Conservation (phyloP, 2,888 invertebrate genomes). For the Hoplodrina ambigua region DNA sequence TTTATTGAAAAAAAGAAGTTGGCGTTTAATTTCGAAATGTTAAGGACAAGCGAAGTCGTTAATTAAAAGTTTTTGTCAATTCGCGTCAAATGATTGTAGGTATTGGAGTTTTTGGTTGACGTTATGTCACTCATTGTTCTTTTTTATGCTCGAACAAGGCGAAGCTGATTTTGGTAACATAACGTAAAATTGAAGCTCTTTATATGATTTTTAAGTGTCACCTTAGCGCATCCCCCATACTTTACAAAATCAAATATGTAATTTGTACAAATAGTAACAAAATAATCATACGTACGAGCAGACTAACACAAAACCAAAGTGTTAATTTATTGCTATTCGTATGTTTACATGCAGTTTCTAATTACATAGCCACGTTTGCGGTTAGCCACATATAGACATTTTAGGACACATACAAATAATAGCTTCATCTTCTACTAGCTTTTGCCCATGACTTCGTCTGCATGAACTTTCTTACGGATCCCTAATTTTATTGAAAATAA, state of each 20-base stretch:
- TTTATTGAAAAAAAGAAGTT: constrained; percentile 15
- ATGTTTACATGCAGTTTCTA: background rate
- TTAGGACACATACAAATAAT: background rate
- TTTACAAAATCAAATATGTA: no score
- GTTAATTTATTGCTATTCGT: background rate
- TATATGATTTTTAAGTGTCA: no score
- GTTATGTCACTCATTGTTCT: background rate
- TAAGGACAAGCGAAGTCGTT: background rate
- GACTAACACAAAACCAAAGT: background rate
- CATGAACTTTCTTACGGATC: no score
- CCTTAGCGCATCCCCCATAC: no score
- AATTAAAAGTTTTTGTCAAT: constrained; percentile 27
- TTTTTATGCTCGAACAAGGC: background rate
- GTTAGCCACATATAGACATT: constrained; percentile 6
- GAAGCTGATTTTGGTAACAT: background rate
- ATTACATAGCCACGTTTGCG: background rate
- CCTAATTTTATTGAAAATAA: no score
- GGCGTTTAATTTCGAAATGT: background rate
- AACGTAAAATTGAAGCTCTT: background rate
- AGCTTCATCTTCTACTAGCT: background rate
- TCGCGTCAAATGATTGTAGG: background rate
- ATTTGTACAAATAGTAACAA: no score
- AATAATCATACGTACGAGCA: background rate
- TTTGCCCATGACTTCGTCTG: no score
- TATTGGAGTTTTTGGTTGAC: background rate